Conservation (phyloP, 2,888 invertebrate genomes). For the Tenthredo notha region DNA sequence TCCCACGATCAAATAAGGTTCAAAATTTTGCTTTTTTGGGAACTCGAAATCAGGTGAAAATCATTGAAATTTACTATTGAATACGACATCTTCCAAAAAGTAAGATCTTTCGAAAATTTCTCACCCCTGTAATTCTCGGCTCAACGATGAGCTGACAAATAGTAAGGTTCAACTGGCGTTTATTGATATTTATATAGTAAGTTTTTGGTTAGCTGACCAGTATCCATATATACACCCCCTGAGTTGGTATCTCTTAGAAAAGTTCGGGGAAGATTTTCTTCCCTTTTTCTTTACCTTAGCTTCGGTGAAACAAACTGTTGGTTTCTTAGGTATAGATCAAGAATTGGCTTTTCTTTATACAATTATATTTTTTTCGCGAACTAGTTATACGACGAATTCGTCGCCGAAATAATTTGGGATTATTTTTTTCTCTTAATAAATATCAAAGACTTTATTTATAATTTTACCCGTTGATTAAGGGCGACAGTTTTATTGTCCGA, state of each 20-base stretch:
- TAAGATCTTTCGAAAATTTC: neutral
- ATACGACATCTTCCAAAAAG: no score
- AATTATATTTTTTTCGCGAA: neutral
- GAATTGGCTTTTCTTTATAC: constrained; percentile 1
- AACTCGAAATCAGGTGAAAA: no score
- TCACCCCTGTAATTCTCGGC: neutral
- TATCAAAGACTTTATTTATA: neutral
- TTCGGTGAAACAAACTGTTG: constrained; percentile 3
- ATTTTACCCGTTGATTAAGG: neutral
- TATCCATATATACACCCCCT: neutral
- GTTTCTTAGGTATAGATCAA: neutral
- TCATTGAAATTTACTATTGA: no score
- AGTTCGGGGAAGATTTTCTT: neutral
- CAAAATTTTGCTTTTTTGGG: no score
- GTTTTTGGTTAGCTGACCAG: constrained; percentile 61
- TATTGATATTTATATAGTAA: constrained; percentile 67
- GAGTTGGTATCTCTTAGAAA: constrained; percentile 34
- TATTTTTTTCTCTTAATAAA: neutral
- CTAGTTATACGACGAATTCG: neutral
- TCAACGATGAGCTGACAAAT: neutral
- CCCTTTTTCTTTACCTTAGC: neutral
- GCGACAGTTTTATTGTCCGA: neutral
- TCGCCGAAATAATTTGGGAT: neutral
- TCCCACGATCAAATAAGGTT: no score
- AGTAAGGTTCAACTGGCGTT: constrained; percentile 58